Base-by-base conservation (phyloP, 2,888 invertebrate species). In the Cetonia aurata region DNA sequence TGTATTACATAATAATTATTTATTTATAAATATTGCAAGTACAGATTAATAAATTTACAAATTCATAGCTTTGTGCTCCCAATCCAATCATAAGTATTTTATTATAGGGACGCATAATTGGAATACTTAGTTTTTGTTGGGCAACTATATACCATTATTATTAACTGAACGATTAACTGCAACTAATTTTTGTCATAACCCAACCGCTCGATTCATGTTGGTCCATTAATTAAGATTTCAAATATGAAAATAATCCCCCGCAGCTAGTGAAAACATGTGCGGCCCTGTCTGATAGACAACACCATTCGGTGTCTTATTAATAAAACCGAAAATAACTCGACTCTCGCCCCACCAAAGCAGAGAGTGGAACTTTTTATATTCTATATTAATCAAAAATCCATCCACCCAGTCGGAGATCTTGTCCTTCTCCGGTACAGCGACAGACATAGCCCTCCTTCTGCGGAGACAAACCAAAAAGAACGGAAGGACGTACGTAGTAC, bases 281-380 rank as follows among this genome's bases (percentile, higher is more conserved):
- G n/a, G 71, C 72, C 71, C 71, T 74, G 69, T 77, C 77, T 83
- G 82, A 83, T 81, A 80, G 83, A 83, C 83, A 82, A 80, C 79
- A 79, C 75, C 83, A 82, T 82, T 82, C 82, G 82, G 82, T 79
- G 80, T 80, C 81, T 82, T 82, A 83, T 82, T 82, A 83, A 82
- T 82, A 82, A 81, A 81, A 80, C 81, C 79, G 74, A 82, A 82
- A 83, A 83, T 82, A 83, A 80, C 80, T 77, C 71, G 67, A 62
- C 74, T 73, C 72, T 62, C 75, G 75, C 79, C 79, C 79, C 80
- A 78, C 77, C 62, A 15, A 52, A 25, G 25, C 52, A 52, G 12
- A 12, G 78, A 78, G 78, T 75, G 77, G 75, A 78, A 79, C 79
- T 81, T 82, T 82, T 82, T 82, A 80, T 82, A 80, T 79, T 80